Conservation (phyloP, 2,888 invertebrate species). For the Teleiodes luculella region DNA sequence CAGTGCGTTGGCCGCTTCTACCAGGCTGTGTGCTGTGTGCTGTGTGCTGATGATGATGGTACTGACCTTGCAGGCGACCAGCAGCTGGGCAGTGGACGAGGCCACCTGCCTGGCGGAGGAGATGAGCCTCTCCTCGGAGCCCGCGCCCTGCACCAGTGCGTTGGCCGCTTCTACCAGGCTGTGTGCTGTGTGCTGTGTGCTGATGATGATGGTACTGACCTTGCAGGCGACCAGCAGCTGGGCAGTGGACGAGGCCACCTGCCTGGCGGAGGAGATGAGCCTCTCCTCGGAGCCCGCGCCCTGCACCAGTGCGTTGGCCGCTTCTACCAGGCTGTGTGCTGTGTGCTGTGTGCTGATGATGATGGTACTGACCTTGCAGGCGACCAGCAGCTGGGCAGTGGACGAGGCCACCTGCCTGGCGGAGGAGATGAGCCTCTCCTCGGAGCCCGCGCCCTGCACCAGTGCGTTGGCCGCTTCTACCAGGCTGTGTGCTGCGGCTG, state of each 20-base stretch:
- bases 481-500: slow-evolving; percentile 97
- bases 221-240: slow-evolving; percentile 83
- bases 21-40: neutral
- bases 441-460: slow-evolving; percentile 92
- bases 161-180: neutral
- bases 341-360: slow-evolving; percentile 67
- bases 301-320: neutral
- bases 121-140: too few species aligned
- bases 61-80: slow-evolving; percentile 89
- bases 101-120: too few species aligned
- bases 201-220: slow-evolving; percentile 64
- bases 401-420: slow-evolving; percentile 98
- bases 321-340: neutral
- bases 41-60: neutral
- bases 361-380: slow-evolving; percentile 87
- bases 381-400: slow-evolving; percentile 97
- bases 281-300: neutral
- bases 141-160: neutral
- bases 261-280: too few species aligned
- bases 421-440: slow-evolving; percentile 97
- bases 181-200: neutral
- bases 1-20: neutral
- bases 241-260: too few species aligned
- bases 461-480: slow-evolving; percentile 99
- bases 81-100: neutral